Evolutionary conservation across 2,113 vertebrate genomes (phyloP).

Genomic region (Cygnus buccinator): DNA sequence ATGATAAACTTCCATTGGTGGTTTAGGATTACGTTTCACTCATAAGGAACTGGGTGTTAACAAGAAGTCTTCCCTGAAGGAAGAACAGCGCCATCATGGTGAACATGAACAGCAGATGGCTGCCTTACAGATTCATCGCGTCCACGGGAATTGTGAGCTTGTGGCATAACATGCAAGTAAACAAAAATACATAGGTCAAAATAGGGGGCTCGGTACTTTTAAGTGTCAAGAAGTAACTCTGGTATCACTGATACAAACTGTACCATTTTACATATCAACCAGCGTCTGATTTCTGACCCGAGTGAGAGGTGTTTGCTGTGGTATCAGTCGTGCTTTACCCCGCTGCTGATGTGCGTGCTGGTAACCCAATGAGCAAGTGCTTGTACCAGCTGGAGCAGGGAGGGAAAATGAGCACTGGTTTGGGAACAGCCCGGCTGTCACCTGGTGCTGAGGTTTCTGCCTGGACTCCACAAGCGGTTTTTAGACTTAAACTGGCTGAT

Average conservation of each 20-base stretch:
- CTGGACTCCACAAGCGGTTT: not conserved
- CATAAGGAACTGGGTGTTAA: not conserved
- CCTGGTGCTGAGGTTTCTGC: conserved; percentile 1
- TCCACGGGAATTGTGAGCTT: not conserved
- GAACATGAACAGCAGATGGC: not conserved
- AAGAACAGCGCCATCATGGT: not conserved
- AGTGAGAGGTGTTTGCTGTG: not conserved
- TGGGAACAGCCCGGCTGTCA: not conserved
- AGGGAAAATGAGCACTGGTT: not conserved
- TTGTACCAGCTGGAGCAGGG: not conserved
- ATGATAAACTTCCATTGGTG: not conserved
- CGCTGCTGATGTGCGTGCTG: fast-evolving
- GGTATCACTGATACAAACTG: not conserved
- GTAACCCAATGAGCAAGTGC: fast-evolving
- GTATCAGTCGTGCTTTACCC: not conserved
- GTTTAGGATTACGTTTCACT: not conserved
- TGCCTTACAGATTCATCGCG: not conserved
- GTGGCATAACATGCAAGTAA: not conserved
- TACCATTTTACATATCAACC: not conserved
- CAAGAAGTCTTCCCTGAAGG: not conserved
- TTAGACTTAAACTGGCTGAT: not conserved
- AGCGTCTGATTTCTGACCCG: not conserved
- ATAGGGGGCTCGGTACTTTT: not conserved
- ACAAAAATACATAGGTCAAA: not conserved
- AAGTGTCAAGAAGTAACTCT: not conserved